Evolutionary conservation across 2,888 invertebrate species (phyloP), one percentile per base, ranked within the genome.

Genomic region (Apoda limacodes): DNA sequence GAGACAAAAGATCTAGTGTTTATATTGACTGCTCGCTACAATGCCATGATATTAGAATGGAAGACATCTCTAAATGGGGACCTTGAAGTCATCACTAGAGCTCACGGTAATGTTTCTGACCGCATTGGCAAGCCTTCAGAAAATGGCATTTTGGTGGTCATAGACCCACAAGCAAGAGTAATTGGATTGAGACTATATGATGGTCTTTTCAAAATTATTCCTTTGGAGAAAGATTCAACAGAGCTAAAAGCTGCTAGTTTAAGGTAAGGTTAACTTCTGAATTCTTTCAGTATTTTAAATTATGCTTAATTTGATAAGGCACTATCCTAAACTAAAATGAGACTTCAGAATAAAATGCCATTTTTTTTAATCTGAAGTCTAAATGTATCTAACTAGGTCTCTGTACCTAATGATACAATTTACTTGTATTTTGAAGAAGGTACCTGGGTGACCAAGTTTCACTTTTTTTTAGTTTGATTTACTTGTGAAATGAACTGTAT

Each of bases 11-110:
- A 98, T 67, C 78, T 94, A 33, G 82, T 99, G 24, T 97, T 99
- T 64, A 87, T 99, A 22, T 83, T 99, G 30, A 99, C 99, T 4
- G 87, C 90, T 25, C 88, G 97, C 25, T 95, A 96, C 63, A 95
- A 98, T 83, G 96, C 97, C 2, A 97, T 98, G 93, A 96, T 99
- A 55, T 72, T 99, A 41, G 96, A 97, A 71, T 98, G 95, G 72
- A 84, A 84, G 28, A 86, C 86, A 25, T 80, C 82, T 3, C 55
- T 75, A 9, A 87, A 88, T 42, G 91, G 89, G 3, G 95, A 94
- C 37, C 84, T 98, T 32, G 95, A 96, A 59, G 95, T 98, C 13
- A 88, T 96, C 28, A 98, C 98, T 1, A 89, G 92, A 62, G 98
- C 98, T 3, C 95, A 97, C 62, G 98, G 98, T 3, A 95, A 95